Evolutionary conservation across 2,797 vertebrate genomes (phyloP), one percentile per base, ranked within the genome.

Genomic region (Mormyrops boulengeri): DNA sequence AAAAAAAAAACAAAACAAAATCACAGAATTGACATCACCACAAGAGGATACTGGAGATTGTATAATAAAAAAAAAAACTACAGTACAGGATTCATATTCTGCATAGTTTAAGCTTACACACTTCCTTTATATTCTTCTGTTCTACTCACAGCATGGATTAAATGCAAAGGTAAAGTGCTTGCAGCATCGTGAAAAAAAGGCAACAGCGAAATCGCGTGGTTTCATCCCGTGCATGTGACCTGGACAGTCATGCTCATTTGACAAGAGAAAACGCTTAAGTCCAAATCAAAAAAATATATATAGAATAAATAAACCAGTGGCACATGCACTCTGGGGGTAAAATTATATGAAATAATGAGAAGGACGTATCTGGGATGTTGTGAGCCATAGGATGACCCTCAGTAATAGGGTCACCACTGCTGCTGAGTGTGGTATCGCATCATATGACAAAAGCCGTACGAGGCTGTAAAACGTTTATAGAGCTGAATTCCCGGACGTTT

Each of bases 111-210:
- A 86, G 90, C 92, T 93, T 90, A 90, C 50, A 89, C 89, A 73
- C 30, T 73, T 34, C 30, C 30, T 73, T 73, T 73, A 73, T 44
- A 41, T 47, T 41, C 34, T 88, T 91, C 88, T 84, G 60, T 91
- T 91, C 92, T 90, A 91, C 89, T 94, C 91, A 90, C 38, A 89
- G 90, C 88, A 66, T 62, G 44, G 2, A 34, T 90, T 85, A 88
- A 89, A 90, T 88, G 90, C 91, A 93, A 82, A 80, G 77, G 53
- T 93, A 92, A 93, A 94, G 94, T 95, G 94, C 94, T 94, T 2
- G 19, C 90, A 92, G 91, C 90, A 90, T 91, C 4, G 89, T 50
- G 89, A 90, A 89, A 89, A 17, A 92, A 94, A 94, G 93, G 93
- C 92, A 94, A 94, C 88, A 89, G 90, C 92, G 93, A 44, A 4